Evolutionary conservation across 35 echinoderm and acorn worm genomes (phyloP), one percentile per base, ranked within the genome.

Genomic region (Strongylocentrotus purpuratus): DNA sequence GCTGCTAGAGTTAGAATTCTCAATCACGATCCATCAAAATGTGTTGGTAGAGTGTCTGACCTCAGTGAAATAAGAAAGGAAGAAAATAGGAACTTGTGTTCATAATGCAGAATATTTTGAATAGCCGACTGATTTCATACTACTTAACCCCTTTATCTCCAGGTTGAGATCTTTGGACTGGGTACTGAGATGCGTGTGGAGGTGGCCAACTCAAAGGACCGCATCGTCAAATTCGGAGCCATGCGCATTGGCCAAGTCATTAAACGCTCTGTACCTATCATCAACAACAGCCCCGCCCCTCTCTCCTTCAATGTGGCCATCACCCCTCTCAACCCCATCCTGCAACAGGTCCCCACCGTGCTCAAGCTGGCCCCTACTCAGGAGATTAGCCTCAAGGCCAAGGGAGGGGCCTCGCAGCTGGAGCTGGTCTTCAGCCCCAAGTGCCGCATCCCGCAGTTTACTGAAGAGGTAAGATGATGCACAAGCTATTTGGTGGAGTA

Each of bases 151-250:
- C 48, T 11, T 55, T 55, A 14, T 0, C 50, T n/a, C 28, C 31
- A 99, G 94, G 85, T 99, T 32, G 98, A 97, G 61, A 96, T 99
- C 25, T 31, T 96, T 35, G 98, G 98, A 14, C 92, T 97, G 11
- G 98, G 98, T 0, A 99, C 98, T 9, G 97, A 99, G 50, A 99
- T 99, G 98, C 94, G 94, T 33, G 98, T 99, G 1, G 98, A 99
- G 61, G 97, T 97, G 20, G 98, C 96, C 87, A 98, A 99, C 46
- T 94, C 98, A 4, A 99, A 98, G 78, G 97, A 99, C 59, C 97
- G 94, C 45, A 94, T 96, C 28, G 89, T 99, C 60, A 99, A 98
- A 94, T 95, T 99, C 78, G 97, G 97, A n/a, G 97, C 96, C 33
- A 60, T 99, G 32, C 96, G 98, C 45, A 96, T 99, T 6, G 95